Conservation (phyloP, 2,888 invertebrate genomes). For the Hypercompe scribonia region DNA sequence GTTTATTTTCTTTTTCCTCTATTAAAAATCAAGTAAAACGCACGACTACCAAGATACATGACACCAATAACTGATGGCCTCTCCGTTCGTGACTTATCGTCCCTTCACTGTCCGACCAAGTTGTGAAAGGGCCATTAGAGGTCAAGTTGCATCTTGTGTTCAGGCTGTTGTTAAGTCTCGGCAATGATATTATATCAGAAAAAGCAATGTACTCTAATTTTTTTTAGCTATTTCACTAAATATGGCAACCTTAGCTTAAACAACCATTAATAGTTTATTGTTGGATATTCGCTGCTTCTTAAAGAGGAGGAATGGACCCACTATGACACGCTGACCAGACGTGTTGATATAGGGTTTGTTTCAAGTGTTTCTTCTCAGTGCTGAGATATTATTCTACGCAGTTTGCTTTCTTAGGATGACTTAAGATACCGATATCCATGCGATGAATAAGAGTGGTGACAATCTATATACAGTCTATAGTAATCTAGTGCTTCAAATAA, state of each 20-base stretch:
- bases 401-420: not conserved
- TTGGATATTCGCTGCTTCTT: no score
- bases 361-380: no score
- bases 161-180: not conserved
- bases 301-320: no score
- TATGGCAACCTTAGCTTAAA: not conserved
- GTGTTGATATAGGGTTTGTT: no score
- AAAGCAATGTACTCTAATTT: not conserved
- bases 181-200: not conserved
- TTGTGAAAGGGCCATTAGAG: constrained; percentile 4
- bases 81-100: constrained; percentile 3
- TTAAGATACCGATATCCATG: no score
- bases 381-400: no score
- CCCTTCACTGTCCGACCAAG: constrained; percentile 8
- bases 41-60: not conserved
- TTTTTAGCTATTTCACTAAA: not conserved
- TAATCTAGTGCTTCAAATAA: not conserved
- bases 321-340: no score
- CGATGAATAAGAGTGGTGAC: no score
- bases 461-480: no score
- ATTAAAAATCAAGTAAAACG: not conserved
- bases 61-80: constrained; percentile 1
- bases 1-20: not conserved
- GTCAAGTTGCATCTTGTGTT: constrained; percentile 7
- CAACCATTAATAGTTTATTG: no score